These are phyloP conservation scores for Agrochola litura DNA, from an alignment of 2,888 invertebrate genomes.

Conservation along the genomic window DNA sequence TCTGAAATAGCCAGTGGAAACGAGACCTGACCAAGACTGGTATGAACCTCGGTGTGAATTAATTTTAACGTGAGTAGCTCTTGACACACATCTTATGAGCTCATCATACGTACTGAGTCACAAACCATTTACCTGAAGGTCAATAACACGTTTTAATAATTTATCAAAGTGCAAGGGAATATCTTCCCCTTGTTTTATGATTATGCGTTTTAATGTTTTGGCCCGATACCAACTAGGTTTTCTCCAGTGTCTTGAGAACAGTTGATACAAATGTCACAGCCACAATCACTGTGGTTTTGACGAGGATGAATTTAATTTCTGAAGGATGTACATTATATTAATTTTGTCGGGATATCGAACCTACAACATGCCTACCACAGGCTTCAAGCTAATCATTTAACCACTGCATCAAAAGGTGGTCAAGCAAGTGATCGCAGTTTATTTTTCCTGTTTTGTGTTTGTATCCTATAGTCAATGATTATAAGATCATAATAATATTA, in stretches of 20 bases:
- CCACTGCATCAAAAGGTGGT: background rate
- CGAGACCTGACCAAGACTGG: constrained; percentile 56
- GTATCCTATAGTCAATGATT: background rate
- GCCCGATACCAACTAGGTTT: background rate
- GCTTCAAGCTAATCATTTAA: background rate
- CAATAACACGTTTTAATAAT: constrained; percentile 57
- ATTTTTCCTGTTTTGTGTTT: background rate
- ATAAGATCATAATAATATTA: background rate
- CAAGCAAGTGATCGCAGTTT: background rate
- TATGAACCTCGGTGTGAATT: constrained; percentile 68
- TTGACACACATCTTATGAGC: constrained; percentile 67
- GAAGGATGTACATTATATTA: too few relatives aligned
- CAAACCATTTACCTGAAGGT: constrained; percentile 63
- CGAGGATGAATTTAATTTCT: background rate
- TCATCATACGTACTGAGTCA: constrained; percentile 58
- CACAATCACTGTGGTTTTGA: background rate
- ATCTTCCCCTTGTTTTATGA: constrained; percentile 3
- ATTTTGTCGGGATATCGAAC: constrained; percentile 11
- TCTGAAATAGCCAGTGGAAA: background rate
- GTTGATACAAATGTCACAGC: background rate
- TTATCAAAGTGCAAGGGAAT: constrained; percentile 43
- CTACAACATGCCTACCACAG: background rate
- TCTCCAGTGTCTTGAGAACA: background rate
- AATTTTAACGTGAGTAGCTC: constrained; percentile 70
- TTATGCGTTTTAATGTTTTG: background rate